Percentiles rank a stretch among this genome's conserved stretches.
phyloP scores from a whole-genome alignment of 2,888 invertebrate genomes.

The Exephanes ischioxanthus region DNA sequence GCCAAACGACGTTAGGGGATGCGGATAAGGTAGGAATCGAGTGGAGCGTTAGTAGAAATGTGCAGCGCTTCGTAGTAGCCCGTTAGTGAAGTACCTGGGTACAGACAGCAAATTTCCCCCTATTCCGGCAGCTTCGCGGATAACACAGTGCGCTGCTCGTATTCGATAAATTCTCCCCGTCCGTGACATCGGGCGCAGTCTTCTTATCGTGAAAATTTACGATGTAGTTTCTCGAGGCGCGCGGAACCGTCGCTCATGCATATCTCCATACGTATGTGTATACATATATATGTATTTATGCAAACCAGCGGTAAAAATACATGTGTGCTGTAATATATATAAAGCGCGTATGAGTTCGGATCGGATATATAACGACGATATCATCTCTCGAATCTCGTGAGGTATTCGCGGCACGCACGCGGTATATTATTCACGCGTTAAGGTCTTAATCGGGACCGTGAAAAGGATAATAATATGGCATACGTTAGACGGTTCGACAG shows the following conservation, averaged over 20 bases:
- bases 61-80: conserved; percentile 38
- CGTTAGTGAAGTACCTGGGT: conserved; percentile 20
- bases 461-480: conserved; percentile 63
- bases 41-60: conserved; percentile 42
- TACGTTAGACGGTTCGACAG: conserved; percentile 13
- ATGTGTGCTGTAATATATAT: background rate
- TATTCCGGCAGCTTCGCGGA: conserved; percentile 37
- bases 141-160: conserved; percentile 50
- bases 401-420: conserved; percentile 38
- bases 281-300: background rate
- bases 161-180: conserved; percentile 19
- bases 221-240: conserved; percentile 13
- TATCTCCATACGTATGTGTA: background rate
- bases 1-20: conserved; percentile 47
- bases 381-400: conserved; percentile 39
- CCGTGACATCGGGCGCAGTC: background rate
- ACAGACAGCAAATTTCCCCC: conserved; percentile 13
- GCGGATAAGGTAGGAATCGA: conserved; percentile 61
- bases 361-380: conserved; percentile 23
- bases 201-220: conserved; percentile 32
- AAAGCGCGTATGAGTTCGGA: background rate
- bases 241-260: background rate
- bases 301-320: background rate
- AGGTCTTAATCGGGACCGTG: conserved; percentile 56
- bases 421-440: conserved; percentile 57